Conservation (phyloP, 1,140 invertebrate genomes). For the Nilaparvata lugens region DNA sequence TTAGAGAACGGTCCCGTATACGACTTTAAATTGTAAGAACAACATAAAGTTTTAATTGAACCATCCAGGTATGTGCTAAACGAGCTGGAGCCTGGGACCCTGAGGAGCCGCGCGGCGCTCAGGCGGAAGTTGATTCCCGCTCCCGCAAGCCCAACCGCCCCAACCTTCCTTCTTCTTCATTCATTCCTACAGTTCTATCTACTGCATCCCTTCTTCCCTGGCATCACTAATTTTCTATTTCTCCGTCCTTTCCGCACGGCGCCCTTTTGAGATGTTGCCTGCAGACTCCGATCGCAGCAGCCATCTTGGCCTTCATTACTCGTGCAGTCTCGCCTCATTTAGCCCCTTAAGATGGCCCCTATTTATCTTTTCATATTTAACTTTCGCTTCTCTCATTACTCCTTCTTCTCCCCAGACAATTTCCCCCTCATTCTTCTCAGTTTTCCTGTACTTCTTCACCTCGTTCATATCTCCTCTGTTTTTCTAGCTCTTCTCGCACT, state of each 20-base stretch:
- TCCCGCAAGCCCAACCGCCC: too few species aligned
- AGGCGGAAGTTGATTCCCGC: neutral
- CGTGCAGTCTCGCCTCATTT: neutral
- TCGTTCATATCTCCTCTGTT: neutral
- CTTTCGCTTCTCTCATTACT: too few species aligned
- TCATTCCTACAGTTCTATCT: too few species aligned
- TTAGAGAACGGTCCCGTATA: neutral
- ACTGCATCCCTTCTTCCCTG: too few species aligned
- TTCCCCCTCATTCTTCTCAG: neutral
- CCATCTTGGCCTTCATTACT: slow-evolving; percentile 2
- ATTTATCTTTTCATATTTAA: slow-evolving; percentile 5
- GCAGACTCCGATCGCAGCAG: neutral
- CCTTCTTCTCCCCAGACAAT: too few species aligned
- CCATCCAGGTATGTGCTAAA: neutral
- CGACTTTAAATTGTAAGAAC: slow-evolving; percentile 6
- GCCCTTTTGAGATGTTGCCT: too few species aligned
- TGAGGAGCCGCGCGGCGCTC: neutral
- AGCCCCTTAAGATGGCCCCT: slow-evolving; percentile 1
- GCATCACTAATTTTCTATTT: too few species aligned
- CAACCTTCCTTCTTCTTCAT: too few species aligned
- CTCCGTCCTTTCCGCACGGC: too few species aligned
- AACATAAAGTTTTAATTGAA: slow-evolving; percentile 6
- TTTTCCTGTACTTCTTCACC: neutral
- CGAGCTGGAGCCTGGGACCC: neutral
- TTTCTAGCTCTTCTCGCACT: neutral